Conservation (phyloP, 2,113 vertebrate genomes). For the Oreocharis arfaki region DNA sequence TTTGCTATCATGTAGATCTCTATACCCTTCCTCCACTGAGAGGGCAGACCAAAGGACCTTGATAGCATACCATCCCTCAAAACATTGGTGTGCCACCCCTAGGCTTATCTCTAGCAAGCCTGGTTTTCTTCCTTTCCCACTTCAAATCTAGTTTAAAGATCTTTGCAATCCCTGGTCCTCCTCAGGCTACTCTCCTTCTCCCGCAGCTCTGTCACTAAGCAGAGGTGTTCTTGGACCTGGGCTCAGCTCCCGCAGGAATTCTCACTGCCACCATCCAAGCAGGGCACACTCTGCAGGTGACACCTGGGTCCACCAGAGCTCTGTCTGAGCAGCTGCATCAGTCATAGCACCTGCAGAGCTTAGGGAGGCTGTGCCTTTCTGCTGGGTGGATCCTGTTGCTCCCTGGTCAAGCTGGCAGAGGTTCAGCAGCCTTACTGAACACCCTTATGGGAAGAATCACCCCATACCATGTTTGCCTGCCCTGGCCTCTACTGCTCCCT, state of each 20-base stretch:
- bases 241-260: background rate
- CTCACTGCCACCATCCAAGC: background rate
- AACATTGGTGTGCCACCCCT: background rate
- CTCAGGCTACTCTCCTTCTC: background rate
- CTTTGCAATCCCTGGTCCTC: background rate
- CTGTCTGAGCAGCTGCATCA: background rate
- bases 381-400: background rate
- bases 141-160: background rate
- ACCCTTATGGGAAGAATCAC: fast-evolving
- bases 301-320: background rate
- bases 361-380: background rate
- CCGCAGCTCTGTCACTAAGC: background rate
- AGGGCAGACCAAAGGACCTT: background rate
- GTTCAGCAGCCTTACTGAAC: background rate
- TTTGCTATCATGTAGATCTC: background rate
- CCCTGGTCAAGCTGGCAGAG: background rate
- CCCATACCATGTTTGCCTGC: background rate
- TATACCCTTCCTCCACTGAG: background rate
- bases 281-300: background rate
- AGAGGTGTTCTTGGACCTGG: background rate
- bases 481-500: background rate
- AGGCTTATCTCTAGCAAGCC: background rate
- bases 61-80: background rate
- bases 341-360: background rate
- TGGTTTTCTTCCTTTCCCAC: background rate